Evolutionary conservation across 2,797 vertebrate species (phyloP), one percentile per base, ranked within the genome.

Genomic region (Gephyroberyx darwinii): DNA sequence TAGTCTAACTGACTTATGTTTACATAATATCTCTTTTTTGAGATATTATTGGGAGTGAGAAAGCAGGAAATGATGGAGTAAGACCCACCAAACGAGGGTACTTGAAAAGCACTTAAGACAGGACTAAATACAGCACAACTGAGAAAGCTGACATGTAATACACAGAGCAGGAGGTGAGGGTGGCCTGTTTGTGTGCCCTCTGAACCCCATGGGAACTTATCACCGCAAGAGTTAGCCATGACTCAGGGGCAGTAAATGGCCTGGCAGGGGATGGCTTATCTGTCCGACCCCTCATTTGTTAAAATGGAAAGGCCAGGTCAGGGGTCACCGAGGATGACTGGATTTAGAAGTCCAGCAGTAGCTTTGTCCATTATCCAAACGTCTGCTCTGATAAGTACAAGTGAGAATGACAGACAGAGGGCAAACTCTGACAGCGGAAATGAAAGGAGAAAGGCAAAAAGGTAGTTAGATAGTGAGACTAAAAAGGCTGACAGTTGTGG

Each of bases 331-430:
- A 81, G 90, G 89, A 86, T 89, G 90, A 92, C 91, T 89, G 92
- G 87, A 93, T 94, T 91, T 93, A 93, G 91, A 92, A 89, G 84
- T 89, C 86, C 86, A 74, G 85, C 75, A 73, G 90, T 88, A 91
- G 89, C 78, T 88, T 88, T 82, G 83, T 88, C 88, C 82, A 90
- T 93, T 94, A 93, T 93, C 91, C 83, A 83, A 89, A 90, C 56
- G 91, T 93, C 92, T 91, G 88, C 77, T 88, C 90, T 91, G 93
- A 94, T 94, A 94, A 94, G 88, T 88, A 75, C 77, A 86, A 92
- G 92, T 93, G 92, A 89, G 88, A 93, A 88, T 93, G 92, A 93
- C 90, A 54, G 90, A 57, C 57, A 78, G 65, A 81, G 87, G 68
- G 60, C 84, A 84, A 89, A 85, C 77, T 86, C 69, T 90, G 88